Conservation (phyloP, 1,140 invertebrate species). For the Macrostomum lignano region DNA sequence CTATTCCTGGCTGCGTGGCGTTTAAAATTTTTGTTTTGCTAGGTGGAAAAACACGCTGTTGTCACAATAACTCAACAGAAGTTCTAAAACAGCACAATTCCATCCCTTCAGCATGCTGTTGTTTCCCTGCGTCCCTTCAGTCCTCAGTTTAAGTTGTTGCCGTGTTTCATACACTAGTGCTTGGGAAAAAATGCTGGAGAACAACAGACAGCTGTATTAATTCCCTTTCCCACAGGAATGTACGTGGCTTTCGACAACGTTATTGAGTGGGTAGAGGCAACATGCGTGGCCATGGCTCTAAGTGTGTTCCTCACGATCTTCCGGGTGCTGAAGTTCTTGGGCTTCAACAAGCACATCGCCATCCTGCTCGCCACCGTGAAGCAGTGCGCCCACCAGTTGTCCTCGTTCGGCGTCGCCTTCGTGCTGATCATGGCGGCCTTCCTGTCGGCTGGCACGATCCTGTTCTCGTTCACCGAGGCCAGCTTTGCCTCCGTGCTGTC, state of each 20-base stretch:
- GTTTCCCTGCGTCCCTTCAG: no score
- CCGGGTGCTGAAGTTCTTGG: conserved; percentile 23
- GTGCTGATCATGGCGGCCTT: conserved; percentile 14
- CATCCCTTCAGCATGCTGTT: no score
- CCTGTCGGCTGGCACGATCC: conserved; percentile 3
- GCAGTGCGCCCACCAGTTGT: conserved; percentile 10
- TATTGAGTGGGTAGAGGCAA: background rate
- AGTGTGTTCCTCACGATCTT: conserved; percentile 19
- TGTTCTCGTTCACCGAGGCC: background rate
- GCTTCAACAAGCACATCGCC: conserved; percentile 22
- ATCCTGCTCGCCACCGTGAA: conserved; percentile 11
- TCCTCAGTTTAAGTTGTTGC: no score
- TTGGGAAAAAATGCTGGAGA: no score
- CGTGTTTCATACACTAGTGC: no score
- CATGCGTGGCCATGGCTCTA: background rate
- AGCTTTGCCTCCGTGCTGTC: background rate
- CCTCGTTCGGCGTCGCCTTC: conserved; percentile 13
- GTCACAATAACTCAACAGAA: no score
- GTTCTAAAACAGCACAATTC: no score
- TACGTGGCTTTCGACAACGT: background rate
- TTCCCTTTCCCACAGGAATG: conserved; percentile 1
- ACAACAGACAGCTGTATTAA: no score
- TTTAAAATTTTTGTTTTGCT: no score
- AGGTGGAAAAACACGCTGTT: no score
- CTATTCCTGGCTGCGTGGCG: no score